phyloP scores from a whole-genome alignment of 1,140 invertebrate genomes.

The Pseudomyrmex pallidus region DNA sequence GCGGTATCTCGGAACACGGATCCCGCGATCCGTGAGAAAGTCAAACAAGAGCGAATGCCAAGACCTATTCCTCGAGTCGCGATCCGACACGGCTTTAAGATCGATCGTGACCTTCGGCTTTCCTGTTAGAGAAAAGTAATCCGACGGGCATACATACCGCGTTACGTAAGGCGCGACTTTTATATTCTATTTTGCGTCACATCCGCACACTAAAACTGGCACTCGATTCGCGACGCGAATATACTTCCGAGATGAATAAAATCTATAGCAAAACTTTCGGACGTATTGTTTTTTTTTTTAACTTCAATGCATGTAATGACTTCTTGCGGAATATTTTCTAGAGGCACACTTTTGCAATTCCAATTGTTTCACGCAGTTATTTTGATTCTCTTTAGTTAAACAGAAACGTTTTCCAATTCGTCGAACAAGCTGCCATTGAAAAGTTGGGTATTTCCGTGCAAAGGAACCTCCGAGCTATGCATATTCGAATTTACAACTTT shows the following conservation, averaged over 20 bases:
- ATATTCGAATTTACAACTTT: slow-evolving; percentile 1
- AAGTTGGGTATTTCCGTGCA: background rate
- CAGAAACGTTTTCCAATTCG: background rate
- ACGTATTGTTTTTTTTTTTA: background rate
- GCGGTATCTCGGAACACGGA: slow-evolving; percentile 28
- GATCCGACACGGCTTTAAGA: slow-evolving; percentile 36
- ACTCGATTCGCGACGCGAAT: slow-evolving; percentile 31
- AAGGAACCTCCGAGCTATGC: background rate
- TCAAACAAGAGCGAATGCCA: slow-evolving; percentile 55
- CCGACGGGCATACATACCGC: slow-evolving; percentile 17
- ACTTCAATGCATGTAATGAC: background rate
- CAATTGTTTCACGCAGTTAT: background rate
- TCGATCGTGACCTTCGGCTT: slow-evolving; percentile 57
- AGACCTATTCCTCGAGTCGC: slow-evolving; percentile 46
- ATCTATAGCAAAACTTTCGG: background rate
- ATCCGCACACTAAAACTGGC: background rate
- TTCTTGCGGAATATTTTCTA: slow-evolving; percentile 2
- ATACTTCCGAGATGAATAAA: slow-evolving; percentile 9
- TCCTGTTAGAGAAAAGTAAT: slow-evolving; percentile 43
- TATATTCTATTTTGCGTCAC: slow-evolving; percentile 45
- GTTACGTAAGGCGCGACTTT: slow-evolving; percentile 34
- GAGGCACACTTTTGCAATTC: background rate
- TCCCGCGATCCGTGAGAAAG: slow-evolving; percentile 52
- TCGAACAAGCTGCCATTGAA: background rate
- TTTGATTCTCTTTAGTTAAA: background rate